Evolutionary conservation across 2,888 invertebrate genomes (phyloP), one percentile per base, ranked within the genome.

Genomic region (Antitype chi): DNA sequence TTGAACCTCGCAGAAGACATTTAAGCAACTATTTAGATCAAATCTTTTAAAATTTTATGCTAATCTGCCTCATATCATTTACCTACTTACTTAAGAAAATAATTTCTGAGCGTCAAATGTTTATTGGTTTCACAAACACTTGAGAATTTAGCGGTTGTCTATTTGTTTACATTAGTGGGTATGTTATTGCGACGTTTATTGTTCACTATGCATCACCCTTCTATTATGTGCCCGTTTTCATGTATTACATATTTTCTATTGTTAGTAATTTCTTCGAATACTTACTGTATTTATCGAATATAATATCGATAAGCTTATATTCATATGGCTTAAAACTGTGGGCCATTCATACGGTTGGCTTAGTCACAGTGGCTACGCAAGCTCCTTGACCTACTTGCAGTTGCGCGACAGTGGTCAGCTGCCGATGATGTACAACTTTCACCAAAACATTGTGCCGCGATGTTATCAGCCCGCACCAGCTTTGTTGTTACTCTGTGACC

Each of bases 351-450:
- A 88, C 88, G 88, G 88, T 76, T 88, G 87, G 90, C 89, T 94
- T 93, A 93, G 93, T 92, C 93, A 93, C 91, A 86, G 87, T 88
- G 89, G 90, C 89, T 89, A 92, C 91, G 91, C 89, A 93, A 91
- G 91, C 93, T 94, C 96, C 96, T 96, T 96, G 96, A 95, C 96
- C 95, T 87, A 95, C 91, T 94, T 95, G 89, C 81, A 87, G 82
- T 86, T 88, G 88, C 93, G 94, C 93, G 93, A 91, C 93, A 92
- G 92, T 94, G 94, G 94, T 93, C 94, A 92, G 90, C 90, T 88
- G 90, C 91, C 91, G 86, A 91, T 94, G 95, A 95, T 95, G 94
- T 91, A 91, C 93, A 94, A 96, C 96, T 96, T 96, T 96, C 96
- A 96, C 96, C 95, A 89, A 95, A 95, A 93, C 91, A 89, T 87